Base-by-base conservation (phyloP, 2,888 invertebrate species). In the Lordiphosa andalusiaca region DNA sequence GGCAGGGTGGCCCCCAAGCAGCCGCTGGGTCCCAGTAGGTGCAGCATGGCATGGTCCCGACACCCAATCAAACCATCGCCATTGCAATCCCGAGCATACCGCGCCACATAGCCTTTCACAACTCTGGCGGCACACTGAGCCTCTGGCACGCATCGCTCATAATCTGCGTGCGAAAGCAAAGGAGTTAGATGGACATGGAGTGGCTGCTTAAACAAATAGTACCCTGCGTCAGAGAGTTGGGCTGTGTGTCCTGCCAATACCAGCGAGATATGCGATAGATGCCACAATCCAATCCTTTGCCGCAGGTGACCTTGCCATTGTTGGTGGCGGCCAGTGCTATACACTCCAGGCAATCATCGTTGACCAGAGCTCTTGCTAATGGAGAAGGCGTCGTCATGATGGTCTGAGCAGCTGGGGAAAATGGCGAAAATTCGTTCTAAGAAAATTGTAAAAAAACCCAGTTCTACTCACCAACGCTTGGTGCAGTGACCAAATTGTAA, bases 171-270 rank as follows among this genome's bases (percentile, higher is more conserved):
- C 35, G 38, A 44, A 16, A 19, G 19, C 12, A 10, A n/a, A 6
- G 55, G 9, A 35, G 7, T 13, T 16, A 41, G 13, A 5, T 36
- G 38, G 42, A 35, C 16, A 41, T 33, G 1, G 38, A 54, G 47
- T 54, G 33, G 39, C 12, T 12, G 7, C n/a, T 13, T 37, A 6
- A n/a, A 7, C 7, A 9, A 30, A 12, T 21, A 16, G 70, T 75
- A 75, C 75, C 72, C 51, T 36, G 41, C 7, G 39, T 13, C n/a
- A 54, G 49, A 41, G 37, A 12, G 39, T 54, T 37, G 6, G 36
- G 10, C 38, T 38, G 13, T 23, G 84, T 78, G 68, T 87, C 87
- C 46, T 66, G 48, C 88, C 88, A 88, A 63, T 87, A 88, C 0
- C 39, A 30, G 21, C 36, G 55, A 6, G 73, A 86, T 60, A 88